phyloP scores from a whole-genome alignment of 2,888 invertebrate genomes.

The Alloplasta piceator region DNA sequence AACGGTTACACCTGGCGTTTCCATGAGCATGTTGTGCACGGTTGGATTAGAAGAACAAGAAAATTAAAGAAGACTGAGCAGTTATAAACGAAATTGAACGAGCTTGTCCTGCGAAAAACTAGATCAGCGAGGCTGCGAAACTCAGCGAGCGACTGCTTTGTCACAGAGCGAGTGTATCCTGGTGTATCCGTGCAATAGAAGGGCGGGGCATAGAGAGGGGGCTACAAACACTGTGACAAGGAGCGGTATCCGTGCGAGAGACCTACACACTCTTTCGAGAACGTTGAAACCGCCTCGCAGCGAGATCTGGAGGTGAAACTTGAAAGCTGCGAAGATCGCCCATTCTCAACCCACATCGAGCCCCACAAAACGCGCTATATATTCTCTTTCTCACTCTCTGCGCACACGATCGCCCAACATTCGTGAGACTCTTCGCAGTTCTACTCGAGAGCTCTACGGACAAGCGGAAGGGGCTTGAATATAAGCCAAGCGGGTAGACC shows the following conservation, averaged over 20 bases:
- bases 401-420: no score
- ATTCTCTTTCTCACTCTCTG: no score
- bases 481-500: no score
- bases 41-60: not conserved
- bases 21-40: slow-evolving; percentile 1
- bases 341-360: slow-evolving; percentile 44
- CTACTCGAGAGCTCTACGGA: no score
- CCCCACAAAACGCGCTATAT: not conserved
- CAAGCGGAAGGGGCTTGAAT: no score
- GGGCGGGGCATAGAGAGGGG: slow-evolving; percentile 25
- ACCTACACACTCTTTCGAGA: not conserved
- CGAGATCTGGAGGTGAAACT: slow-evolving; percentile 60
- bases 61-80: not conserved
- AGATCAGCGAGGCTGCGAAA: no score
- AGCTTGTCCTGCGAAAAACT: not conserved
- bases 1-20: slow-evolving; percentile 1
- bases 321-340: slow-evolving; percentile 37
- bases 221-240: not conserved
- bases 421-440: no score
- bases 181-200: not conserved
- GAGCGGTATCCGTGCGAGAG: not conserved
- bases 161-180: slow-evolving; percentile 8
- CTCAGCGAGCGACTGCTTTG: not conserved
- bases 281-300: slow-evolving; percentile 39
- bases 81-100: not conserved